phyloP scores from a whole-genome alignment of 1,140 invertebrate species.

The Sipha flava region DNA sequence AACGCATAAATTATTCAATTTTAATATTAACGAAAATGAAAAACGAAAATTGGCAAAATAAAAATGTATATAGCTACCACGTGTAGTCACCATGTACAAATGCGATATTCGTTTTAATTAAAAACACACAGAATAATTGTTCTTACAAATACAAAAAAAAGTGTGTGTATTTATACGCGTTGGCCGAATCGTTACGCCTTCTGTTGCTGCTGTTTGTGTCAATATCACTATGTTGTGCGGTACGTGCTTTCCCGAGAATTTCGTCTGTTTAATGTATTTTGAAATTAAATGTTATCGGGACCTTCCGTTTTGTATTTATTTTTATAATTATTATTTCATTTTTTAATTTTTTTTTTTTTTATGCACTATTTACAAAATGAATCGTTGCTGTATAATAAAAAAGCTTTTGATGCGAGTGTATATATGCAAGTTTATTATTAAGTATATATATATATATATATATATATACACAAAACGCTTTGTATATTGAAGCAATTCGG shows the following conservation, averaged over 20 bases:
- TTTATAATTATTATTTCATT: background rate
- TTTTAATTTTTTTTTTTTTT: background rate
- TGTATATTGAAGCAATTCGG: too few species aligned
- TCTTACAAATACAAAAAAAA: background rate
- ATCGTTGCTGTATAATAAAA: too few species aligned
- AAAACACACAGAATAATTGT: background rate
- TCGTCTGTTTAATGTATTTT: background rate
- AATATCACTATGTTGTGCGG: background rate
- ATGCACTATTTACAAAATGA: background rate
- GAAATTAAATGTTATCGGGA: background rate
- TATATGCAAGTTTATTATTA: too few species aligned
- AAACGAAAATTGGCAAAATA: conserved; percentile 3
- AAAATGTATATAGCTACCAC: background rate
- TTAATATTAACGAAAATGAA: background rate
- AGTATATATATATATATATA: too few species aligned
- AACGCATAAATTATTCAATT: background rate
- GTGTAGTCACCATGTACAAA: background rate
- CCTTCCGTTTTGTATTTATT: background rate
- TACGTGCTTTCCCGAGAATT: background rate
- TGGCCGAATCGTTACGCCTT: background rate
- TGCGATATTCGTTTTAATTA: conserved; percentile 12
- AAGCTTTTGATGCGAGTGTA: too few species aligned
- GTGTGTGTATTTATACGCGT: too few species aligned
- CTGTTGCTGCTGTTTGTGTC: background rate
- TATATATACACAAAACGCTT: too few species aligned